Base-by-base conservation (phyloP, 2,888 invertebrate genomes). In the Elegia similella region DNA sequence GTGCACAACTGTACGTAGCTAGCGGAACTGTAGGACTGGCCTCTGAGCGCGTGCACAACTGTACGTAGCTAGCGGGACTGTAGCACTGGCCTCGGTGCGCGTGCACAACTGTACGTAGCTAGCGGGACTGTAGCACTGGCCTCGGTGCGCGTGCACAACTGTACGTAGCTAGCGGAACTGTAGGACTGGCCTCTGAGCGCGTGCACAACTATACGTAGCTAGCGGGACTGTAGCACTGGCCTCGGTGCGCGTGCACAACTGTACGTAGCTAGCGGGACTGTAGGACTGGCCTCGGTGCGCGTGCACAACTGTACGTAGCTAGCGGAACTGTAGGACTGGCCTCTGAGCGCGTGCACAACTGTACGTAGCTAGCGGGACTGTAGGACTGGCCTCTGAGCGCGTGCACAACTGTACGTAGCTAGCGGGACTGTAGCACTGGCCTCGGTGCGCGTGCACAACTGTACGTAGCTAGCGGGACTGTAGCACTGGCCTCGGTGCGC, bases 1-100 rank as follows among this genome's bases (percentile, higher is more conserved):
- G 43, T 16, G 43, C 43, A 43, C 43, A 43, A 43, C 43, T 43
- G 43, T 42, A 42, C 42, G 42, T 42, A 42, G 42, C 42, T 5
- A 8, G 32, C 32, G 7, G 32, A 32, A 1, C 13, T 42, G 13
- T 13, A n/a, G 6, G 13, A 42, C 42, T 42, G 42, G 42, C 42
- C 42, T 42, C 42, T 13, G 42, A 15, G 48, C 52, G 68, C 74
- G 46, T 57, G 43, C 72, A 72, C 62, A 75, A 72, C 63, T 64
- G 64, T 63, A 65, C 65, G 67, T 63, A 62, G 43, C 17, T 12
- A 32, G 13, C n/a, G n/a, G n/a, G n/a, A n/a, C n/a, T n/a, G n/a
- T n/a, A n/a, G n/a, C n/a, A 78, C 77, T 86, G 86, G 86, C 84
- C 86, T 79, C 80, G 80, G 86, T 88, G 76, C 79, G 85, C 57